These are phyloP conservation scores for Indicator indicator DNA, from an alignment of 2,113 vertebrate genomes.

Conservation along the genomic window DNA sequence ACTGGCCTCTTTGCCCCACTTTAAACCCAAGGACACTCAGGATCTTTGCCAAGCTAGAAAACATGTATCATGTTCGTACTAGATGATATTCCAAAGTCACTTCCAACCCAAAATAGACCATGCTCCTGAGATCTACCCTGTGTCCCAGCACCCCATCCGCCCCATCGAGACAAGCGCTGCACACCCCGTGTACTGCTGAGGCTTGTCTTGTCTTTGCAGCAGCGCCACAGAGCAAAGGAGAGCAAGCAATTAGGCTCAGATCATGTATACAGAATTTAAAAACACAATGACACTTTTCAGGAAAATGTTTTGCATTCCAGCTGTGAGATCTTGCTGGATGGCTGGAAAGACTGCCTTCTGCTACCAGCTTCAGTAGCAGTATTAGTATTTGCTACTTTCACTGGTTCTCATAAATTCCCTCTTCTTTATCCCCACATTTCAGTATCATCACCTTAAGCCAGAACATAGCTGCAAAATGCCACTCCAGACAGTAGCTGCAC, in stretches of 20 bases:
- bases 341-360: background rate
- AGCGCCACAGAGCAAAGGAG: background rate
- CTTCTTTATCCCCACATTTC: background rate
- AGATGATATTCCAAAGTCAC: background rate
- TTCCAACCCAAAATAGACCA: accelerated
- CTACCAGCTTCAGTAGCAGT: background rate
- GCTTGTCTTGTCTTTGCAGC: background rate
- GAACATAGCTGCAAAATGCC: background rate
- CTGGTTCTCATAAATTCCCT: background rate
- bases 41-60: background rate
- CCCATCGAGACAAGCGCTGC: background rate
- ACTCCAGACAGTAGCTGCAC: background rate
- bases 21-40: background rate
- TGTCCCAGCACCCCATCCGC: accelerated
- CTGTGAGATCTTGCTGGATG: background rate
- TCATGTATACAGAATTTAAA: background rate
- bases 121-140: background rate
- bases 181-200: accelerated
- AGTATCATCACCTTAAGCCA: background rate
- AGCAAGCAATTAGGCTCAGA: accelerated
- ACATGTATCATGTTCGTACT: accelerated
- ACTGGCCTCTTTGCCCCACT: background rate
- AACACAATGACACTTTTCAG: background rate
- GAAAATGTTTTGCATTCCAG: background rate
- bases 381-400: background rate